phyloP scores from a whole-genome alignment of 2,113 vertebrate species.

The Solea solea region DNA sequence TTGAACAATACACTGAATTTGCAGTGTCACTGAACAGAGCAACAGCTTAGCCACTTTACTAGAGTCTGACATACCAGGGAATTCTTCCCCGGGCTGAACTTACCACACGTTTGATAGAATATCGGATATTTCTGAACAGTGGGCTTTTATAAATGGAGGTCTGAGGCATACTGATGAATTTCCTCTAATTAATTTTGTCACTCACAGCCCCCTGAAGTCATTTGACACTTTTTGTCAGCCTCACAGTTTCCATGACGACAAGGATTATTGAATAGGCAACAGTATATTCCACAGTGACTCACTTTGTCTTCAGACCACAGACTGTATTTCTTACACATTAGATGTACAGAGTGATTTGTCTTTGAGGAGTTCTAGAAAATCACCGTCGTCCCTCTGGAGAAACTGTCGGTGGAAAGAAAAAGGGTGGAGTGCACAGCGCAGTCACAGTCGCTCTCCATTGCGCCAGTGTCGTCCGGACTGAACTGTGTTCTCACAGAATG shows the following conservation, averaged over 20 bases:
- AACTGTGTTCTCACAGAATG: slow-evolving; percentile 28
- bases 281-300: slow-evolving; percentile 55
- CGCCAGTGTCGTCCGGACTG: slow-evolving; percentile 13
- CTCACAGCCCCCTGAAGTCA: slow-evolving; percentile 33
- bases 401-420: slow-evolving; percentile 26
- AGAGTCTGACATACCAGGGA: background rate
- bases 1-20: slow-evolving; percentile 12
- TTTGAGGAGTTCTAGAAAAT: slow-evolving; percentile 43
- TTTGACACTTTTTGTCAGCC: slow-evolving; percentile 58
- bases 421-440: slow-evolving; percentile 23
- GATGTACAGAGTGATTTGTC: slow-evolving; percentile 29
- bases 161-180: slow-evolving; percentile 18
- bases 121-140: background rate
- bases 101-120: slow-evolving; percentile 8
- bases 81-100: background rate
- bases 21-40: slow-evolving; percentile 19
- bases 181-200: slow-evolving; percentile 52
- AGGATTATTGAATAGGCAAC: slow-evolving; percentile 50
- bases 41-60: background rate
- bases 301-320: slow-evolving; percentile 41
- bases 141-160: slow-evolving; percentile 1
- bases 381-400: slow-evolving; percentile 34
- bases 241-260: slow-evolving; percentile 76
- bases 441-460: slow-evolving; percentile 16
- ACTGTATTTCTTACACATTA: slow-evolving; percentile 29